Evolutionary conservation across 2,888 invertebrate species (phyloP), one percentile per base, ranked within the genome.

Genomic region (Tinea semifulvella): DNA sequence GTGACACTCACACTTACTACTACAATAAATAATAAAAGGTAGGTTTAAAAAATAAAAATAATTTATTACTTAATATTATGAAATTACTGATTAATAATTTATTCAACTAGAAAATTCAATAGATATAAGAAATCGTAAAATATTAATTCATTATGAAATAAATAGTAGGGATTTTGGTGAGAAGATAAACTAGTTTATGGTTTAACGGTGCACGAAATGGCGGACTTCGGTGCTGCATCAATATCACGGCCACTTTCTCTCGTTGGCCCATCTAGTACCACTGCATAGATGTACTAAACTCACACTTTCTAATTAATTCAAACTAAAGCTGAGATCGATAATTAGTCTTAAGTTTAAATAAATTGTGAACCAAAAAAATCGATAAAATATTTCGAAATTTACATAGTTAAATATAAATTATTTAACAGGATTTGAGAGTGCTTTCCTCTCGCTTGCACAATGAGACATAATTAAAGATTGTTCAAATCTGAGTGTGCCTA

Each of bases 211-310:
- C 59, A 58, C 69, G 65, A 71, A 74, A 76, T 77, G 74, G 76
- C 75, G 67, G 76, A 70, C 74, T 57, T 57, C 50, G 45, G 51
- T 54, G 31, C 53, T 61, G 60, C 60, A 58, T 46, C 49, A 53
- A 31, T 13, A 31, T 31, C 31, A 46, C 52, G 50, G 55, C 51
- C 63, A 68, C 77, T 76, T 79, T 79, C 77, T 72, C 75, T 68
- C 58, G 22, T 22, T 31, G 31, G 31, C 31, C 31, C 14, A 31
- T 2, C 31, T 13, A n/a, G 31, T n/a, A 14, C 2, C n/a, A 7
- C 7, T 31, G 7, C 7, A 3, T 31, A 27, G 13, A 31, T 11
- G n/a, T 13, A 31, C 14, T 7, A 13, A 31, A 31, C 13, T 31
- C 14, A 31, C 31, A 13, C 31, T 31, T 31, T 31, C 31, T 31